Percentiles rank a stretch among this genome's conserved stretches.
Evolutionary conservation across 2,113 vertebrate species (phyloP).

Genomic region (Leucopsar rothschildi): DNA sequence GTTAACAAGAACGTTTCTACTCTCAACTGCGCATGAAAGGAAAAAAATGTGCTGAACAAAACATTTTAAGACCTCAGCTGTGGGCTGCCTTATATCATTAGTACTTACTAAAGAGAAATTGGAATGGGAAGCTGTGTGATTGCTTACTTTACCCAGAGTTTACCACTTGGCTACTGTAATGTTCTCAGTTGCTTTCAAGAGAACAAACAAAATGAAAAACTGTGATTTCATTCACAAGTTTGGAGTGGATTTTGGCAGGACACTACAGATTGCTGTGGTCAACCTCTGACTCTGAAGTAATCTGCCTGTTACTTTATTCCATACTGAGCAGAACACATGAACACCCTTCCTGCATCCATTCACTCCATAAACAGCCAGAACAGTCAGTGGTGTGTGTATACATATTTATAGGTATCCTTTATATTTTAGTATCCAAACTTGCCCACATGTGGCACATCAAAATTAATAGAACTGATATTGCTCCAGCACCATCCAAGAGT

Average conservation of each 20-base stretch:
- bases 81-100: neutral
- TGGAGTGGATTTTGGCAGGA: conserved; percentile 39
- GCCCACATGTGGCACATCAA: neutral
- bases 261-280: neutral
- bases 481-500: neutral
- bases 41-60: neutral
- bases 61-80: neutral
- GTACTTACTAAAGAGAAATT: neutral
- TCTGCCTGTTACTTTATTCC: neutral
- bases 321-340: neutral
- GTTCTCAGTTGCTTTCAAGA: conserved; percentile 9
- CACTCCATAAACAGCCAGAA: neutral
- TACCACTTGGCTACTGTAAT: conserved; percentile 22
- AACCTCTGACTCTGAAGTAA: neutral
- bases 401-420: neutral
- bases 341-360: neutral
- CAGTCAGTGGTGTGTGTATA: neutral
- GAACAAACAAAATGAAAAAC: neutral
- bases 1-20: neutral
- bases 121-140: neutral
- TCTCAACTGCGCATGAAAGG: neutral
- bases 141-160: neutral
- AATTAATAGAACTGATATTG: neutral
- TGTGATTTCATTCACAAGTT: conserved; percentile 13
- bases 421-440: neutral